A percentile compares a stretch with the other conserved stretches of the same genome.
Evolutionary conservation across 2,888 invertebrate genomes (phyloP).

Genomic region (Acanthococcus lagerstroemiae): DNA sequence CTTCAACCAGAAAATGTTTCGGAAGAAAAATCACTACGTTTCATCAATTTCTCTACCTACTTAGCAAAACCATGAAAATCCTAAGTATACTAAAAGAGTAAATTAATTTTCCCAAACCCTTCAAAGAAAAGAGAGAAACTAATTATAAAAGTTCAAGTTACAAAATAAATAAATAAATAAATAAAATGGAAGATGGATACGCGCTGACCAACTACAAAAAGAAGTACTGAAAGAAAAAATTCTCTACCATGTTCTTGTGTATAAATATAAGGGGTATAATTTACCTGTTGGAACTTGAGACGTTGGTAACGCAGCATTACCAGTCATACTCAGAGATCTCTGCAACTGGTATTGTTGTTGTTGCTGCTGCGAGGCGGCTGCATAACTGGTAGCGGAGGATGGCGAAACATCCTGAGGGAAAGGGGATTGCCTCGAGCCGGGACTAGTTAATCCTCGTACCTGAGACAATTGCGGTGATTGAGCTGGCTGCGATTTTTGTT

Average conservation of each 20-base stretch:
- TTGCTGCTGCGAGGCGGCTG: constrained; percentile 40
- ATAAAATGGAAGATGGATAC: constrained; percentile 14
- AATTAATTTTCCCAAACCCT: no score
- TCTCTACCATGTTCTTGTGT: no score
- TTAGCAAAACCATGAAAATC: no score
- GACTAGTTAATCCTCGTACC: constrained; percentile 46
- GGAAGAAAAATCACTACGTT: no score
- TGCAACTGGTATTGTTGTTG: constrained; percentile 49
- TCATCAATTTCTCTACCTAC: no score
- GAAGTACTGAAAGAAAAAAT: not conserved
- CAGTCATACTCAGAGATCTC: constrained; percentile 49
- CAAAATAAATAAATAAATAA: not conserved
- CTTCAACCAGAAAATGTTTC: no score
- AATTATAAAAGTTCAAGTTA: not conserved
- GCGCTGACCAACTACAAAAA: constrained; percentile 17
- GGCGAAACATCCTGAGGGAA: constrained; percentile 44
- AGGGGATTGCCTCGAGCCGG: constrained; percentile 49
- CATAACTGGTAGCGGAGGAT: constrained; percentile 41
- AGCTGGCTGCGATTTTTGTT: constrained; percentile 35
- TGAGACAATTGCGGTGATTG: constrained; percentile 35
- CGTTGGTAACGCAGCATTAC: constrained; percentile 1
- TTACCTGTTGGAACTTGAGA: constrained; percentile 22
- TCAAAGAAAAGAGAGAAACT: not conserved
- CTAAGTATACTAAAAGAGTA: no score
- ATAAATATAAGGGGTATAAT: not conserved